A percentile compares a stretch with the other conserved stretches of the same genome.
Conservation (phyloP, 92 coral and sea anemone species). For the Galaxea fascicularis region DNA sequence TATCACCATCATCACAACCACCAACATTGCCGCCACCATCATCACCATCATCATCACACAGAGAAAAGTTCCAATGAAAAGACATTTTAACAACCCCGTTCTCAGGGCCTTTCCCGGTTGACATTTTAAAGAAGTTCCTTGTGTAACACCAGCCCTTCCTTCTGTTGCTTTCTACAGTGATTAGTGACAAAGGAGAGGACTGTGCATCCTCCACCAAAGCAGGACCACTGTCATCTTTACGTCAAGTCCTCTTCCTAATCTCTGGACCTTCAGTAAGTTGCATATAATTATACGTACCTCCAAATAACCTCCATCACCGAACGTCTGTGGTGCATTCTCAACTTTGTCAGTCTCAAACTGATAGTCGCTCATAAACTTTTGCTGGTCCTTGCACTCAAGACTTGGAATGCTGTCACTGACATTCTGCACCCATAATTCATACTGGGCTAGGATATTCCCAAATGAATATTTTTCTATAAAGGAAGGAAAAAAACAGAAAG, state of each 20-base stretch:
- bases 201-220: no score
- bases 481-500: not conserved
- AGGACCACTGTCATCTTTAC: not conserved
- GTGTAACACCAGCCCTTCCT: no score
- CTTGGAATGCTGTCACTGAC: conserved; percentile 76
- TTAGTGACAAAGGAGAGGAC: no score
- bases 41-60: no score
- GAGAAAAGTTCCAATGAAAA: no score
- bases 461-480: conserved; percentile 70
- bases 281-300: conserved; percentile 45
- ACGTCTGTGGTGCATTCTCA: conserved; percentile 75
- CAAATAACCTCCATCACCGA: conserved; percentile 94
- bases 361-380: conserved; percentile 90
- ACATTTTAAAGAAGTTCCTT: no score
- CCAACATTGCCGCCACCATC: no score
- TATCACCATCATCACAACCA: no score
- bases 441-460: conserved; percentile 81
- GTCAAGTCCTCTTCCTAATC: no score
- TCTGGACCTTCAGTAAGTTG: not conserved
- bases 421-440: conserved; percentile 92
- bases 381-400: conserved; percentile 82
- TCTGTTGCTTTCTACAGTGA: no score
- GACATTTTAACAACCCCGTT: no score
- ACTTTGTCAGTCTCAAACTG: conserved; percentile 87
- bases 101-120: no score